phyloP scores from a whole-genome alignment of 2,797 vertebrate species.

The Zalophus californianus region DNA sequence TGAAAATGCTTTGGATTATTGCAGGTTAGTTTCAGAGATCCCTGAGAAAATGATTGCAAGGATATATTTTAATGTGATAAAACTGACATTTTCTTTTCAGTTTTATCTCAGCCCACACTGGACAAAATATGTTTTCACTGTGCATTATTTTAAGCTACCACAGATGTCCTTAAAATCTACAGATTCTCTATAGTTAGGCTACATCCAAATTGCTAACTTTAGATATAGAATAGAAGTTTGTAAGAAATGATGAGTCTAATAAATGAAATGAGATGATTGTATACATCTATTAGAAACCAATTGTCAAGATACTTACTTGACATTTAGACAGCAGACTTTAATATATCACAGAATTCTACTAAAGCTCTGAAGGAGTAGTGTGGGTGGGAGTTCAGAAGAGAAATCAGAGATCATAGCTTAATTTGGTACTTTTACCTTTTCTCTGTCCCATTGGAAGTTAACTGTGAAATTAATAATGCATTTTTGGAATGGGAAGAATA shows the following conservation, averaged over 20 bases:
- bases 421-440: constrained; percentile 14
- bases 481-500: constrained; percentile 10
- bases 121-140: constrained; percentile 76
- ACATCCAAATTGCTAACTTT: constrained; percentile 55
- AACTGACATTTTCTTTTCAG: constrained; percentile 76
- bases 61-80: constrained; percentile 75
- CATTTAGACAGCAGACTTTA: neutral
- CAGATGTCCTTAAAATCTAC: constrained; percentile 62
- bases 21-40: constrained; percentile 2
- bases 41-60: constrained; percentile 50
- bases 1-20: constrained; percentile 51
- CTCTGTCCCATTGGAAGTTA: neutral
- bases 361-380: neutral
- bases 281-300: neutral
- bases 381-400: neutral
- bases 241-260: constrained; percentile 56
- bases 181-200: constrained; percentile 38
- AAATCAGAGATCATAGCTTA: neutral
- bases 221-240: constrained; percentile 23
- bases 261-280: neutral
- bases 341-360: neutral
- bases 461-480: neutral
- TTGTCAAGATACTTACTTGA: neutral
- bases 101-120: constrained; percentile 59
- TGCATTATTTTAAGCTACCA: constrained; percentile 63